Percentiles rank a stretch among this genome's conserved stretches.
These are phyloP conservation scores for Semotilus atromaculatus DNA, from an alignment of 2,797 vertebrate species.

Conservation along the genomic window DNA sequence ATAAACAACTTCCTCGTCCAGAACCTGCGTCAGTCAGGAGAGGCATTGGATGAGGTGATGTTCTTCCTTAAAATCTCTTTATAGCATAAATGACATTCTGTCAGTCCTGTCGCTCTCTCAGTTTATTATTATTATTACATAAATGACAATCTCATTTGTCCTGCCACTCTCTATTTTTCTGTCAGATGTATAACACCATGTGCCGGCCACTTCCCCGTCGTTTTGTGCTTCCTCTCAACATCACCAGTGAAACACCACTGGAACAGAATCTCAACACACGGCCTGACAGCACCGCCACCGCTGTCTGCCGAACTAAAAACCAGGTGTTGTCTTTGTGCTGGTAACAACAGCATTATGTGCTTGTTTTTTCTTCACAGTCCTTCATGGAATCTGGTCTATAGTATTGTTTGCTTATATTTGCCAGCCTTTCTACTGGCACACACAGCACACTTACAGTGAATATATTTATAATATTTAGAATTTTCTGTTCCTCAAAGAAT, in stretches of 20 bases:
- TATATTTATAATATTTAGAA: neutral
- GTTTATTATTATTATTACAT: neutral
- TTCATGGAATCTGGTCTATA: neutral
- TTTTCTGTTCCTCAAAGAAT: neutral
- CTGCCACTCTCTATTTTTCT: constrained; percentile 1
- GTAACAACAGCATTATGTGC: neutral
- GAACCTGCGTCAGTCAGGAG: constrained; percentile 86
- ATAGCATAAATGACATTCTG: neutral
- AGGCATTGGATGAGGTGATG: constrained; percentile 76
- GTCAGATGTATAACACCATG: constrained; percentile 79
- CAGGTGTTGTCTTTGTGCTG: constrained; percentile 73
- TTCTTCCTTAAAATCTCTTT: neutral
- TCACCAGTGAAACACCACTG: constrained; percentile 72
- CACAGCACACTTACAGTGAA: neutral
- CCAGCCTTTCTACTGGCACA: neutral
- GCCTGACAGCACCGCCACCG: constrained; percentile 78
- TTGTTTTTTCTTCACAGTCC: neutral
- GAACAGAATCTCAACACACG: constrained; percentile 84
- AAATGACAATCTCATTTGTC: neutral
- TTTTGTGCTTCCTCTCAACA: constrained; percentile 87
- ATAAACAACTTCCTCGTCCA: constrained; percentile 84
- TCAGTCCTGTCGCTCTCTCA: neutral
- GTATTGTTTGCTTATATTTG: neutral
- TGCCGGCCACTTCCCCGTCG: constrained; percentile 80
- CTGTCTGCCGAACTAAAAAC: constrained; percentile 73